Evolutionary conservation across 2,888 invertebrate species (phyloP).

Genomic region (Scaptomyza flava): DNA sequence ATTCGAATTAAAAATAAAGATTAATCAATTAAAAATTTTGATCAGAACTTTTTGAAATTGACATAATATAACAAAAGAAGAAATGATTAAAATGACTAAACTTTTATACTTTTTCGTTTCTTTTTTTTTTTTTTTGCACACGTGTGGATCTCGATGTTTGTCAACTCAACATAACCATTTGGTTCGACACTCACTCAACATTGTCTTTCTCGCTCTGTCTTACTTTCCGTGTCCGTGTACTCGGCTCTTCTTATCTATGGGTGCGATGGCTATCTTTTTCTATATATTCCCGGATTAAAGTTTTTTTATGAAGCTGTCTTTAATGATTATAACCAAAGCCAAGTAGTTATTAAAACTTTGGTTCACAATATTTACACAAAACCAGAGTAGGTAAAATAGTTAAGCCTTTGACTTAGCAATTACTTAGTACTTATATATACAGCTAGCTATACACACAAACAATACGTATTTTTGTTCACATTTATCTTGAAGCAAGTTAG

Average conservation of each 20-base stretch:
- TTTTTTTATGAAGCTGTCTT: slow-evolving; percentile 12
- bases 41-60: too few species aligned
- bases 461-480: not conserved
- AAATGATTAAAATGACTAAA: slow-evolving; percentile 7
- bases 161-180: not conserved
- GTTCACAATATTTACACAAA: slow-evolving; percentile 40
- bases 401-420: slow-evolving; percentile 24
- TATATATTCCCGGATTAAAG: slow-evolving; percentile 6
- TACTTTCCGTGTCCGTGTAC: not conserved
- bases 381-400: slow-evolving; percentile 14
- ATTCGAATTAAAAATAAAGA: not conserved
- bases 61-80: not conserved
- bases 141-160: not conserved
- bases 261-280: not conserved
- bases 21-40: too few species aligned
- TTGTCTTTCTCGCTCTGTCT: not conserved
- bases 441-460: slow-evolving; percentile 15
- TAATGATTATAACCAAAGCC: slow-evolving; percentile 16
- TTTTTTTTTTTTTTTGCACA: not conserved
- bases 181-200: not conserved
- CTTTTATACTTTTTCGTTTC: not conserved
- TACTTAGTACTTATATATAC: slow-evolving; percentile 16
- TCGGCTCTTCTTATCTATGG: slow-evolving; percentile 45
- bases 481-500: slow-evolving; percentile 11
- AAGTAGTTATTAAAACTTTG: slow-evolving; percentile 15